Evolutionary conservation across 1,140 invertebrate species (phyloP).

Genomic region (Diorhabda carinulata): DNA sequence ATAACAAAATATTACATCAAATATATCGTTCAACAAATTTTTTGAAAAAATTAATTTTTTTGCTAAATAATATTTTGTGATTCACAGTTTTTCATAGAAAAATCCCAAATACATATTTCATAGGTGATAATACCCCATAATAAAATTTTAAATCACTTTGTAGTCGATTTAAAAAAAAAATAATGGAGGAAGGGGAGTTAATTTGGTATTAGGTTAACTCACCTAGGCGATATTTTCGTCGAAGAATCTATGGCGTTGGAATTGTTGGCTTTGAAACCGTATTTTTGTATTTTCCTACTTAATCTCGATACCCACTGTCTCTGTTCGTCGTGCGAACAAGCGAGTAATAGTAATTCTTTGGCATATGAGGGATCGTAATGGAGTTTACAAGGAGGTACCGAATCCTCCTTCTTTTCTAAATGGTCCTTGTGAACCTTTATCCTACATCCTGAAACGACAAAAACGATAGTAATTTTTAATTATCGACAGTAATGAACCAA

Average conservation of each 20-base stretch:
- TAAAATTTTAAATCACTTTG: neutral
- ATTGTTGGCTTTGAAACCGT: constrained; percentile 86
- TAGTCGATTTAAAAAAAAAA: neutral
- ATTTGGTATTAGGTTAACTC: constrained; percentile 26
- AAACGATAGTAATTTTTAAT: neutral
- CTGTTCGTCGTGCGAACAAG: constrained; percentile 80
- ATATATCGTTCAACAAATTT: too few species aligned
- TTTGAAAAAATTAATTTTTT: too few species aligned
- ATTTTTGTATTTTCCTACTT: constrained; percentile 88
- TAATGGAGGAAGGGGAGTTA: neutral
- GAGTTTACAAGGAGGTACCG: constrained; percentile 85
- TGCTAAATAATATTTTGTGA: too few species aligned
- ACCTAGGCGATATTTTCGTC: constrained; percentile 48
- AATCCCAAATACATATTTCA: too few species aligned
- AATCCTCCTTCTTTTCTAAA: constrained; percentile 77
- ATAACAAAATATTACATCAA: too few species aligned
- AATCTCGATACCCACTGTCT: constrained; percentile 88
- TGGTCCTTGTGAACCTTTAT: constrained; percentile 97
- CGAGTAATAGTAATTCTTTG: constrained; percentile 86
- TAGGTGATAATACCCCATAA: too few species aligned
- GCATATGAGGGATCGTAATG: constrained; percentile 91
- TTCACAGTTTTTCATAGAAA: too few species aligned
- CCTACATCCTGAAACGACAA: constrained; percentile 72
- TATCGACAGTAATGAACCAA: too few species aligned
- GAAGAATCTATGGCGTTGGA: constrained; percentile 49